Percentiles rank a stretch among this genome's conserved stretches.
These are phyloP conservation scores for Melipona quadrifasciata DNA, from an alignment of 1,140 invertebrate genomes.

Conservation along the genomic window DNA sequence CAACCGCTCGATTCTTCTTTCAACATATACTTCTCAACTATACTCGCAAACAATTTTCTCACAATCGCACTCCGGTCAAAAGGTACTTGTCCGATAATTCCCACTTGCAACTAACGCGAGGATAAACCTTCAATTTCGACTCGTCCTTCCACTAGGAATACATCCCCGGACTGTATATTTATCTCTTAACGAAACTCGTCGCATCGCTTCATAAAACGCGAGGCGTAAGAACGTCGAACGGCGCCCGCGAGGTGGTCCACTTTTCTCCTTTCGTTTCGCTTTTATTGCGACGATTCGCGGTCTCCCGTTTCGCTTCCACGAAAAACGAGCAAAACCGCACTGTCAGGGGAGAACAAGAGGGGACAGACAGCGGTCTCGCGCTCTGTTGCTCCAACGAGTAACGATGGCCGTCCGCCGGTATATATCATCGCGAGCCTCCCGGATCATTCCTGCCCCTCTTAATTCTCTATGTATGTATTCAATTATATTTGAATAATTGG, in stretches of 20 bases:
- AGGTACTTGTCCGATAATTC: background rate
- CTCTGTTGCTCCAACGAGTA: conserved; percentile 39
- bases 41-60: background rate
- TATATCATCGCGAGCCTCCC: conserved; percentile 31
- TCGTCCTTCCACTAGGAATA: background rate
- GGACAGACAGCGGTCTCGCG: conserved; percentile 12
- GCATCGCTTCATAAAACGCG: conserved; percentile 12
- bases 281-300: conserved; percentile 49
- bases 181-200: background rate
- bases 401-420: conserved; percentile 49
- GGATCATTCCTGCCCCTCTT: conserved; percentile 39
- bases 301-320: background rate
- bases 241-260: conserved; percentile 10
- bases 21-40: background rate
- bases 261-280: conserved; percentile 17
- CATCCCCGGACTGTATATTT: background rate
- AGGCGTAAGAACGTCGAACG: background rate
- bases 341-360: conserved; percentile 50
- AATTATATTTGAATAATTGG: conserved; percentile 70
- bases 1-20: background rate
- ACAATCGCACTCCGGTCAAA: background rate
- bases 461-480: conserved; percentile 68
- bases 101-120: background rate
- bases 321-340: conserved; percentile 44
- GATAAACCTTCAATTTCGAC: background rate